phyloP scores from a whole-genome alignment of 2,797 vertebrate species.

The Kryptolebias ocellatus region DNA sequence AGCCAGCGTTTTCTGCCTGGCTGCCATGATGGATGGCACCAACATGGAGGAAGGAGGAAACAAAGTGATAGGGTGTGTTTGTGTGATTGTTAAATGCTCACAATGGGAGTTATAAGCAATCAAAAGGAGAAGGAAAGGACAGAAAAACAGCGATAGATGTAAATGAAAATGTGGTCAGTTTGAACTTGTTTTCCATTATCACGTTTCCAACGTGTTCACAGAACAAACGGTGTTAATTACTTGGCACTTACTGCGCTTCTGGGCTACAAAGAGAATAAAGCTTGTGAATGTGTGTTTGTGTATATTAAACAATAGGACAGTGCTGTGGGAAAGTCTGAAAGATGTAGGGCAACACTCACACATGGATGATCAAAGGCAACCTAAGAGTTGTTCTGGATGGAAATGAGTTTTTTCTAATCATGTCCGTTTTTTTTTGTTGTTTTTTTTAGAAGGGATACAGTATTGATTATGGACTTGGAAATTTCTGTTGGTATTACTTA shows the following conservation, averaged over 20 bases:
- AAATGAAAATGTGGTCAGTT: constrained; percentile 53
- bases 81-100: constrained; percentile 7
- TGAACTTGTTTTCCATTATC: constrained; percentile 76
- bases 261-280: constrained; percentile 49
- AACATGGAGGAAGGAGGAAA: constrained; percentile 28
- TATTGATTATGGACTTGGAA: too few species aligned
- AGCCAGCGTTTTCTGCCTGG: constrained; percentile 54
- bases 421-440: not conserved
- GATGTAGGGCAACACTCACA: constrained; percentile 42
- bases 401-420: not conserved
- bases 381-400: constrained; percentile 10
- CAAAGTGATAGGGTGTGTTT: constrained; percentile 15
- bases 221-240: constrained; percentile 73
- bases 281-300: constrained; percentile 37
- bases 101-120: constrained; percentile 21
- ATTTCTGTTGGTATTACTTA: too few species aligned
- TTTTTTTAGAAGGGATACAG: not conserved
- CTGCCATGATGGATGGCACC: constrained; percentile 40
- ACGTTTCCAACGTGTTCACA: constrained; percentile 57
- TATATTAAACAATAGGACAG: constrained; percentile 51
- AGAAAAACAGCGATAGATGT: constrained; percentile 42
- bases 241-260: constrained; percentile 62
- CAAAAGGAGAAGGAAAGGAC: constrained; percentile 10
- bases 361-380: constrained; percentile 13
- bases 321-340: constrained; percentile 60